phyloP scores from a whole-genome alignment of 2,113 vertebrate species.

The Sturnira hondurensis region DNA sequence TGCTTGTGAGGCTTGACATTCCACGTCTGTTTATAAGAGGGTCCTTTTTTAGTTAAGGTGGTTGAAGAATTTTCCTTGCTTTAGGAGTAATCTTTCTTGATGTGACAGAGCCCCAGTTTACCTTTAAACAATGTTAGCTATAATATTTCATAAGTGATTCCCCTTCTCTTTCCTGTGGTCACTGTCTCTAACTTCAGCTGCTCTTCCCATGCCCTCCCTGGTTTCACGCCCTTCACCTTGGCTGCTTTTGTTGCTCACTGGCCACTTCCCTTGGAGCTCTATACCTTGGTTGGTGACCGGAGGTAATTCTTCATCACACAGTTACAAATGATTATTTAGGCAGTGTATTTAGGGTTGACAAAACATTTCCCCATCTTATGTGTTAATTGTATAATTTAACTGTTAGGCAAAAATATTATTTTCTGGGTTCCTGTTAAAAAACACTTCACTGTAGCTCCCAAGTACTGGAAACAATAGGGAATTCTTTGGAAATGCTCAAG shows the following conservation, averaged over 20 bases:
- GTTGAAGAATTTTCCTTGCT: neutral
- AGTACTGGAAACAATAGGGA: neutral
- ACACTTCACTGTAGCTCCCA: neutral
- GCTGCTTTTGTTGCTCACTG: neutral
- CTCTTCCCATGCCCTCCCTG: neutral
- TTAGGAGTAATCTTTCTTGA: neutral
- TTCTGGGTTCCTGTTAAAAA: neutral
- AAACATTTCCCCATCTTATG: neutral
- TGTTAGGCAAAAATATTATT: neutral
- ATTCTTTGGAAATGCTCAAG: constrained; percentile 10
- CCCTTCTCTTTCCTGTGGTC: neutral
- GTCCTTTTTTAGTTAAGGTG: neutral
- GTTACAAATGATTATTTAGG: neutral
- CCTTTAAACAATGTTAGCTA: neutral
- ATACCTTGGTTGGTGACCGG: neutral
- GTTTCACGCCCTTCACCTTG: neutral
- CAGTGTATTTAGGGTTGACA: neutral
- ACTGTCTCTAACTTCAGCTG: neutral
- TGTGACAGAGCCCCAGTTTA: neutral
- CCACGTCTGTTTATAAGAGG: neutral
- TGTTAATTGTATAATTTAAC: constrained; percentile 21
- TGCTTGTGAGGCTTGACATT: neutral
- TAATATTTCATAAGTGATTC: neutral
- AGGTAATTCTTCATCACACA: neutral
- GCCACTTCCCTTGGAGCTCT: neutral